Evolutionary conservation across 2,797 vertebrate species (phyloP).

Genomic region (Enoplosus armatus): DNA sequence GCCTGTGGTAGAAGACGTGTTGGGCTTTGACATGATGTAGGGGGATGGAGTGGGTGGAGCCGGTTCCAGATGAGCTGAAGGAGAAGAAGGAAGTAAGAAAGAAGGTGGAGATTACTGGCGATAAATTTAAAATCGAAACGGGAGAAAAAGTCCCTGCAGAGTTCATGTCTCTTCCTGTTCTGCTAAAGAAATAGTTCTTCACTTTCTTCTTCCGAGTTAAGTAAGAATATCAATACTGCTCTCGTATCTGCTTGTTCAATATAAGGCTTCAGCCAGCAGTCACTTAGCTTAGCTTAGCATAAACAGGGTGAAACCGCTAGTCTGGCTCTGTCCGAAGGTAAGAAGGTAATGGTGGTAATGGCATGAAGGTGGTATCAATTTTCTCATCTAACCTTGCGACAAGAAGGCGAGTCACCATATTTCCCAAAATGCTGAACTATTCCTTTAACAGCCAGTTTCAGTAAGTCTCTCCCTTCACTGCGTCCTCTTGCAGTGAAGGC

Average conservation of each 20-base stretch:
- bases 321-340: no score
- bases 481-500: slow-evolving; percentile 5
- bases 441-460: slow-evolving; percentile 1
- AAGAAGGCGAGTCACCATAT: background rate
- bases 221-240: background rate
- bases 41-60: slow-evolving; percentile 26
- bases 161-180: background rate
- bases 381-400: background rate
- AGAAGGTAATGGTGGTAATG: no score
- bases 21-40: slow-evolving; percentile 32
- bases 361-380: background rate
- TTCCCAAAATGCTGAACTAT: background rate
- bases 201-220: background rate
- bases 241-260: background rate
- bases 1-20: slow-evolving; percentile 17
- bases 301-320: background rate
- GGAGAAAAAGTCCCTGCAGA: background rate
- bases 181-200: background rate
- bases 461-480: background rate
- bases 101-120: background rate
- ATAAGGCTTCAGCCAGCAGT: no score
- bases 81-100: background rate
- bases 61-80: slow-evolving; percentile 12
- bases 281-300: background rate
- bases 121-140: background rate